phyloP scores from a whole-genome alignment of 2,888 invertebrate genomes.

The Cotesia congregata region DNA sequence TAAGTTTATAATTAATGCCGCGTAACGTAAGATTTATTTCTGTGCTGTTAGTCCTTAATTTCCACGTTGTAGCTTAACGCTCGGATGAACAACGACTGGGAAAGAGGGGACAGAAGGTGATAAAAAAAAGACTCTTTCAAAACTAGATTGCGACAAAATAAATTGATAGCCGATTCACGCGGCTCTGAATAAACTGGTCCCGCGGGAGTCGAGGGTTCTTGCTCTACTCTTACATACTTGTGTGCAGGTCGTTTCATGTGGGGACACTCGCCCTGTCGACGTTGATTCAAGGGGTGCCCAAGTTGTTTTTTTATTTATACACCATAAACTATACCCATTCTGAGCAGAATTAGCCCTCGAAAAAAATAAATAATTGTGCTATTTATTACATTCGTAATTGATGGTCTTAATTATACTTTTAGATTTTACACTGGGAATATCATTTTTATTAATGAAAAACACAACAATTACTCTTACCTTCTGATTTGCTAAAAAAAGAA shows the following conservation, averaged over 20 bases:
- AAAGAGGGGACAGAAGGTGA: conserved; percentile 23
- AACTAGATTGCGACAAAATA: conserved; percentile 61
- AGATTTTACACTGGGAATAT: background rate
- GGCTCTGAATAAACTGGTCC: conserved; percentile 63
- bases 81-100: conserved; percentile 27
- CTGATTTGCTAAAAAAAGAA: too few species aligned
- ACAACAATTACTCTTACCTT: too few species aligned
- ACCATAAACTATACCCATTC: conserved; percentile 65
- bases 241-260: conserved; percentile 3
- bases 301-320: conserved; percentile 28
- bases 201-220: conserved; percentile 57
- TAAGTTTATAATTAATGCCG: background rate
- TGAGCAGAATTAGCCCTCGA: conserved; percentile 53
- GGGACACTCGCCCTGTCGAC: conserved; percentile 18
- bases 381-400: background rate
- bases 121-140: conserved; percentile 47
- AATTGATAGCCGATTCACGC: conserved; percentile 66
- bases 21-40: background rate
- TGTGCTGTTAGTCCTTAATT: conserved; percentile 1
- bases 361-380: conserved; percentile 18
- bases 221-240: conserved; percentile 13
- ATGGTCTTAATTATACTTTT: conserved; percentile 1
- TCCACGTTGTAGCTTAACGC: conserved; percentile 15
- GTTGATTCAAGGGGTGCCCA: background rate
- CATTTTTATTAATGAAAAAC: background rate